Base-by-base conservation (phyloP, 1,140 invertebrate genomes). In the Neodiprion fabricii region DNA sequence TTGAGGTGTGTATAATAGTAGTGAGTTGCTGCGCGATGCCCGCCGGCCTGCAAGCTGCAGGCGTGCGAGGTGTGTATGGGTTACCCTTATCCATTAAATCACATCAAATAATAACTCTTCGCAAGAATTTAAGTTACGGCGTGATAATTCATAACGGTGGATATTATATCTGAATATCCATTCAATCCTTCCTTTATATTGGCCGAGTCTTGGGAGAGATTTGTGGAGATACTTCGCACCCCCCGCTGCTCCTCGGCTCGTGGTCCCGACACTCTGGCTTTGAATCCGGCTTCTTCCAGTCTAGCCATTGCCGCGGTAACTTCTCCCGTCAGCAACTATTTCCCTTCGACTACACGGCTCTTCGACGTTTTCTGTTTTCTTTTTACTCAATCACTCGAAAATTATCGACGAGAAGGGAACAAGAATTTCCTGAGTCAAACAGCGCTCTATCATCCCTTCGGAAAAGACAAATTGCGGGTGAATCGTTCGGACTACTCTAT, bases 121-220 rank as follows among this genome's bases (percentile, higher is more conserved):
- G 69, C 65, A 69, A 77, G 75, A 70, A 78, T 80, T 75, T 73
- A 79, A 85, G 75, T 71, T 79, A 81, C 77, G 77, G 76, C 74
- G 83, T 80, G 81, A 84, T 85, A 85, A 85, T 81, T 85, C 81
- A 84, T 78, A 75, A 79, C 78, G 77, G 77, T 79, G 78, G 77
- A 84, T 83, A 79, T 65, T 75, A 74, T 79, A 81, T 80, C 74
- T 77, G 76, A 81, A 81, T 82, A 79, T 78, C 74, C 79, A 76
- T 67, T 82, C 81, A 84, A 84, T 85, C 81, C 84, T 82, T 82
- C 83, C 82, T 84, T 84, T 82, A 76, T 81, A 79, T 81, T 71
- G 76, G 74, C 74, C 53, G 53, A 61, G 68, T 72, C 77, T 76
- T 70, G 70, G 66, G 75, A 77, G 75, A 82, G 81, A 82, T 85